phyloP scores from a whole-genome alignment of 2,113 vertebrate genomes.

The Tympanuchus pallidicinctus region DNA sequence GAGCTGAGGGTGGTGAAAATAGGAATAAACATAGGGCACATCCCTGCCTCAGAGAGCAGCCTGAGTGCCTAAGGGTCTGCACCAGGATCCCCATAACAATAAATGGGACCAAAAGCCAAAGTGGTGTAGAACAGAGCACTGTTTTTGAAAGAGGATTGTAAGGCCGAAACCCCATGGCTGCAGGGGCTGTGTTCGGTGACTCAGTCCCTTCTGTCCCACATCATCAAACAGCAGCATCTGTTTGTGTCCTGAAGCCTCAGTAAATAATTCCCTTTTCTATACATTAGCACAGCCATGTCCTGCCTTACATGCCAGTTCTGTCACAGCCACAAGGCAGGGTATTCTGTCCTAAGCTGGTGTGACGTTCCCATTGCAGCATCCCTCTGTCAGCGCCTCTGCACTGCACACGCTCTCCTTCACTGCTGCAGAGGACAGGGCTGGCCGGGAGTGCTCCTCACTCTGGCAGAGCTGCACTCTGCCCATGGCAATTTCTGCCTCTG shows the following conservation, averaged over 20 bases:
- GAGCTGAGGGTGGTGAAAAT: not conserved
- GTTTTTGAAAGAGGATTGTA: not conserved
- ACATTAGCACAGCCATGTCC: not conserved
- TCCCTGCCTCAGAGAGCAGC: not conserved
- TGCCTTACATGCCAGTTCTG: not conserved
- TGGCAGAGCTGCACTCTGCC: not conserved
- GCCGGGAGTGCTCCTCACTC: not conserved
- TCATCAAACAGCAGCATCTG: conserved; percentile 13
- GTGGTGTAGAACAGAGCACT: not conserved
- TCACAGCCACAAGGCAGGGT: not conserved
- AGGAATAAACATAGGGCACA: rapidly evolving
- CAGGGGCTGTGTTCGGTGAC: not conserved
- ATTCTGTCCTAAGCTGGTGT: not conserved
- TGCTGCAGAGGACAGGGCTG: not conserved
- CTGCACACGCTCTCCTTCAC: rapidly evolving
- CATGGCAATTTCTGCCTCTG: not conserved
- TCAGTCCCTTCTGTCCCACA: conserved; percentile 11
- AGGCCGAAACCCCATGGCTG: not conserved
- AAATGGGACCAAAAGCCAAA: not conserved
- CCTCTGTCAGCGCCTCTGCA: not conserved
- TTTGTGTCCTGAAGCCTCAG: not conserved
- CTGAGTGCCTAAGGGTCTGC: no score
- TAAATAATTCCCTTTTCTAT: not conserved
- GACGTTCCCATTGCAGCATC: not conserved
- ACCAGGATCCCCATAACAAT: not conserved